Evolutionary conservation across 2,888 invertebrate species (phyloP), one percentile per base, ranked within the genome.

Genomic region (Diarsia rubi): DNA sequence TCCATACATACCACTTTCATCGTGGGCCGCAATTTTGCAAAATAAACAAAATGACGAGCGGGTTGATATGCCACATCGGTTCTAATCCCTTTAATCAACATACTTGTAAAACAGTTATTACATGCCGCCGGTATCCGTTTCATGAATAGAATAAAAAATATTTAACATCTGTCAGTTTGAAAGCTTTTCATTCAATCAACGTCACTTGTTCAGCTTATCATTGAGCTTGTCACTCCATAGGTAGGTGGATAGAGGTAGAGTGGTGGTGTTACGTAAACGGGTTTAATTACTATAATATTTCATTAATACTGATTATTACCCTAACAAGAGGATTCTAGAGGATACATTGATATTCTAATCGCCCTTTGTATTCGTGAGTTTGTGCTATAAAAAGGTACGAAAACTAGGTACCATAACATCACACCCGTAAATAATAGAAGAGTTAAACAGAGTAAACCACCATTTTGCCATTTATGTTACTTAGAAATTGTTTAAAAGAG

Each of bases 111-210:
- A 54, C 4, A 9, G 3, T 69, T 71, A 47, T 57, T 45, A 21
- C 49, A 24, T 52, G 16, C 16, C 19, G 19, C n/a, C n/a, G n/a
- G 8, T 45, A 44, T 24, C 24, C 27, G 2, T 3, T 24, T 68
- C 37, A 24, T 69, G 37, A 62, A 59, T 65, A 49, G 3, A 69
- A 62, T 24, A 12, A 24, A 45, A 47, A 62, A 54, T 3, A 45
- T 27, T n/a, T 42, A 52, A 60, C 44, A 45, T 54, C 49, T 65
- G 73, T 67, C 47, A 67, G 44, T 67, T 67, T 49, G 64, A 71
- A 78, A 65, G 27, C 69, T 27, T 60, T 70, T 76, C 69, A 74
- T 84, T 86, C 71, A 84, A 84, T 85, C 82, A 85, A 86, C 76
- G 68, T 72, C 69, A 66, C 78, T 79, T 86, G 86, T 84, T 76